Evolutionary conservation across 2,113 vertebrate genomes (phyloP), one percentile per base, ranked within the genome.

Genomic region (Etheostoma spectabile): DNA sequence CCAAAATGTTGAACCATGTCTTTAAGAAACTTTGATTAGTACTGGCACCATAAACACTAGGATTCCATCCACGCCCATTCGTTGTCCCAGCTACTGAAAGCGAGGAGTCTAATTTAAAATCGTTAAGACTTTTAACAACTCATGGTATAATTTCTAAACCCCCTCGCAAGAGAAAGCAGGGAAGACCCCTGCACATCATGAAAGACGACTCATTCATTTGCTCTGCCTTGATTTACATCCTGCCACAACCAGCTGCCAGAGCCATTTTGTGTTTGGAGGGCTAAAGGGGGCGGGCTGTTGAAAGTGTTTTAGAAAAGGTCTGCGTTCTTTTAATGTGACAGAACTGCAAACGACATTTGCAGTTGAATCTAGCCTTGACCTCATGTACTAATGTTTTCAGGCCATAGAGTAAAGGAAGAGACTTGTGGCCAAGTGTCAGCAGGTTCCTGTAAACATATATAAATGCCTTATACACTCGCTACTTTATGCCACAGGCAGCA

Each of bases 251-350:
- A 92, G 86, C 91, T 93, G 91, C 92, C 90, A 89, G 85, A 91
- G 89, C 90, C 86, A 90, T 93, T 93, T 92, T 92, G 90, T 90
- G 92, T 88, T 88, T 86, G 85, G 83, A 93, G 88, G 89, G 88
- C 80, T 56, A 60, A 49, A 38, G 35, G 6, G 11, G 48, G 74
- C 12, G 83, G 75, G 59, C 83, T 77, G 84, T 83, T 77, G 78
- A 87, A 89, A 88, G 83, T 68, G 27, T 84, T 88, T 86, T 74
- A 88, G 71, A 89, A 89, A 89, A 86, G 86, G 88, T 89, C 87
- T 88, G 84, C 82, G 77, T 87, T 89, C 83, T 88, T 86, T 91
- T 89, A 92, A 93, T 89, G 79, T 90, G 89, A 90, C 82, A 77
- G 83, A 90, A 89, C n/a, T n/a, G n/a, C n/a, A n/a, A 53, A 70